phyloP scores from a whole-genome alignment of 2,797 vertebrate species.

The Pyrocephalus nanus region DNA sequence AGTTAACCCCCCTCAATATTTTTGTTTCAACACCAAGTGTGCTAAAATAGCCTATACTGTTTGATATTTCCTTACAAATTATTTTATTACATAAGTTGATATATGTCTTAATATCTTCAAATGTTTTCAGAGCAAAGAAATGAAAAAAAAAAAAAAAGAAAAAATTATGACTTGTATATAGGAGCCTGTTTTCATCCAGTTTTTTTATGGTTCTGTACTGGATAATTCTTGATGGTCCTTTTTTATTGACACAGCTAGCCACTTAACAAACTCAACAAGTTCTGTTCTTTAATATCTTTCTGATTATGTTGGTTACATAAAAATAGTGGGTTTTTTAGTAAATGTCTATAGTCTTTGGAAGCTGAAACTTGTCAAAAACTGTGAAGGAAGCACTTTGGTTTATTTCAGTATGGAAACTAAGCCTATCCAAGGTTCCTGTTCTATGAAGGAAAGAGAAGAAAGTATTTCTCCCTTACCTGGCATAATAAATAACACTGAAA shows the following conservation, averaged over 20 bases:
- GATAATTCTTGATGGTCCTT: background rate
- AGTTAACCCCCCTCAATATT: rapidly evolving
- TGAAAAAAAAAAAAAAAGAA: background rate
- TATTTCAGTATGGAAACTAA: background rate
- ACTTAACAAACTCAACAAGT: background rate
- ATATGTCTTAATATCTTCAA: background rate
- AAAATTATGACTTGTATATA: rapidly evolving
- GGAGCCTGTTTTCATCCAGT: background rate
- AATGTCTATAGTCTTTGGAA: background rate
- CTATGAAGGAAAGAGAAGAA: background rate
- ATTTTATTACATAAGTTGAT: background rate
- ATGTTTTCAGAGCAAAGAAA: background rate
- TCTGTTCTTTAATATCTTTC: background rate
- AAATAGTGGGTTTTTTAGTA: background rate
- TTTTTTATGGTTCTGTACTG: background rate
- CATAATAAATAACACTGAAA: background rate
- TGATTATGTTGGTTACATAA: background rate
- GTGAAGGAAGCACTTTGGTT: background rate
- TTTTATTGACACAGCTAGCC: background rate
- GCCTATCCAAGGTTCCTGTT: background rate
- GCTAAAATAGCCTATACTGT: background rate
- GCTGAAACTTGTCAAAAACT: background rate
- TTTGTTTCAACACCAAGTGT: background rate
- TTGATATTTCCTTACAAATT: background rate
- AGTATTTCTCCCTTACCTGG: background rate